Conservation (phyloP, 2,888 invertebrate species). For the Drosophila subsilvestris region DNA sequence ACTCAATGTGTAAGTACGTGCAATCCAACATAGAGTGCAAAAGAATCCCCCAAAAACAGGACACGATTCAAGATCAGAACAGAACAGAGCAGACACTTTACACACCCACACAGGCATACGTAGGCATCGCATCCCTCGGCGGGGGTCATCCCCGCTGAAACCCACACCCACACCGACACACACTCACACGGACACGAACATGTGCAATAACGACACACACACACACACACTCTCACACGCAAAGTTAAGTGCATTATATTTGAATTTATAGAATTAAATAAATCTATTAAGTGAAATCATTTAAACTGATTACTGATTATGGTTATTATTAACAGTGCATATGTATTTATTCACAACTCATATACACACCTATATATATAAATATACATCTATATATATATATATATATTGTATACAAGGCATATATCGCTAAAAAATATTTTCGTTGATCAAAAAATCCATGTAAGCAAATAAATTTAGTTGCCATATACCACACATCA, state of each 20-base stretch:
- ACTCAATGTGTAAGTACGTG: slow-evolving; percentile 55
- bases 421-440: slow-evolving; percentile 54
- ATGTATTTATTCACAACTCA: slow-evolving; percentile 74
- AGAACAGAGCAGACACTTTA: slow-evolving; percentile 19
- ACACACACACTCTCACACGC: slow-evolving; percentile 50
- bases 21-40: slow-evolving; percentile 47
- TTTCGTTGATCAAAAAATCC: slow-evolving; percentile 44
- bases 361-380: slow-evolving; percentile 59
- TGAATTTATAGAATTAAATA: slow-evolving; percentile 73
- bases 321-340: slow-evolving; percentile 65
- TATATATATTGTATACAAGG: slow-evolving; percentile 50
- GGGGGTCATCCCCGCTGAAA: slow-evolving; percentile 5
- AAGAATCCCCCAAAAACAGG: slow-evolving; percentile 22
- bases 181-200: slow-evolving; percentile 37
- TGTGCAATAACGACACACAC: slow-evolving; percentile 48
- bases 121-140: slow-evolving; percentile 22
- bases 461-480: slow-evolving; percentile 40
- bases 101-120: slow-evolving; percentile 47
- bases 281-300: slow-evolving; percentile 69
- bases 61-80: slow-evolving; percentile 12
- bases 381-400: slow-evolving; percentile 24
- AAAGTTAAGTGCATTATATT: slow-evolving; percentile 80
- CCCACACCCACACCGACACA: slow-evolving; percentile 12
- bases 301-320: slow-evolving; percentile 71
- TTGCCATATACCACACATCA: slow-evolving; percentile 39